These are phyloP conservation scores for Scaptomyza polygonia DNA, from an alignment of 2,888 invertebrate genomes.

Conservation along the genomic window DNA sequence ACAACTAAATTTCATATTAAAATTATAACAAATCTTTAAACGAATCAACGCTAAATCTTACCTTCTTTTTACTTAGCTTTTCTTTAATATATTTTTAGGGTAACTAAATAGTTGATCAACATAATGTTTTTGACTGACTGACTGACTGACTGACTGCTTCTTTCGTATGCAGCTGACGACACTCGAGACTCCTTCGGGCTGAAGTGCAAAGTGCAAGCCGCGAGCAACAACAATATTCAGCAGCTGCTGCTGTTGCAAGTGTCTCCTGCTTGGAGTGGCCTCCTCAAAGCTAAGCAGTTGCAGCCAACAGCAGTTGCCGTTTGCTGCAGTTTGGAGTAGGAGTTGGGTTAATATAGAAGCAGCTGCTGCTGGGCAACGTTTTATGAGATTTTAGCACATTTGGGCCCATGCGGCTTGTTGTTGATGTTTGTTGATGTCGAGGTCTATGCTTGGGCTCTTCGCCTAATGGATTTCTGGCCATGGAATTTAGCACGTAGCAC, in stretches of 20 bases:
- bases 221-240: too few relatives aligned
- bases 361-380: slow-evolving; percentile 46
- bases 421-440: slow-evolving; percentile 26
- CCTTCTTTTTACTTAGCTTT: too few relatives aligned
- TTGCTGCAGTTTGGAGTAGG: slow-evolving; percentile 14
- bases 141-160: slow-evolving; percentile 3
- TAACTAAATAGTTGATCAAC: slow-evolving; percentile 10
- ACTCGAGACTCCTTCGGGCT: slow-evolving; percentile 63
- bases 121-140: too few relatives aligned
- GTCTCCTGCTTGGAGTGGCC: slow-evolving; percentile 59
- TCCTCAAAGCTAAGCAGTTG: slow-evolving; percentile 50
- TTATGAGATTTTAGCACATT: slow-evolving; percentile 76
- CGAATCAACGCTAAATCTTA: too few relatives aligned
- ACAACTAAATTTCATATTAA: too few relatives aligned
- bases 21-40: too few relatives aligned
- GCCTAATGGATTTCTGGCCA: slow-evolving; percentile 73
- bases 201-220: slow-evolving; percentile 73
- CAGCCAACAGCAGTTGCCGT: slow-evolving; percentile 29
- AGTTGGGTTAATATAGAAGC: slow-evolving; percentile 71
- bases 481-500: slow-evolving; percentile 74
- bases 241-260: slow-evolving; percentile 43
- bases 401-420: slow-evolving; percentile 44
- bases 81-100: too few relatives aligned
- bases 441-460: slow-evolving; percentile 17
- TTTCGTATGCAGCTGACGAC: slow-evolving; percentile 50